Percentiles rank a stretch among this genome's conserved stretches.
These are phyloP conservation scores for Momotus momota DNA, from an alignment of 2,797 vertebrate genomes.

Conservation along the genomic window DNA sequence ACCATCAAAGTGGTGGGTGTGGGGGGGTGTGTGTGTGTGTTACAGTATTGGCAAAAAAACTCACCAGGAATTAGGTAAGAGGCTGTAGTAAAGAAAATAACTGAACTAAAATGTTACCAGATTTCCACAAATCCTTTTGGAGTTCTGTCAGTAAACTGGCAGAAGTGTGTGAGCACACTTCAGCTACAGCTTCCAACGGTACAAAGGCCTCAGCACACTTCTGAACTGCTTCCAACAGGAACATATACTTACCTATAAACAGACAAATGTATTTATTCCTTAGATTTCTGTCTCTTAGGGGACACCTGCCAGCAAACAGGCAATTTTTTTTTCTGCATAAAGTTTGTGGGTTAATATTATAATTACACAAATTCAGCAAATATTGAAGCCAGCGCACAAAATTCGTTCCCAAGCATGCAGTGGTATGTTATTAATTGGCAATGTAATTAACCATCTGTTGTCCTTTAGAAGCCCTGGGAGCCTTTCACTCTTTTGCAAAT, in stretches of 20 bases:
- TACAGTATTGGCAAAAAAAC: neutral
- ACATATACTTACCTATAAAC: accelerated
- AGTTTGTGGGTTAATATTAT: neutral
- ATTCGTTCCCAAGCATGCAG: neutral
- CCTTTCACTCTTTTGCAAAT: neutral
- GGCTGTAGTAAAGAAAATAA: accelerated
- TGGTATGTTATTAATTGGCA: neutral
- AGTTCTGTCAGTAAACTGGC: neutral
- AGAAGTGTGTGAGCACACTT: neutral
- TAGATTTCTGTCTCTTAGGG: neutral
- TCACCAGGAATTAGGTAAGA: neutral
- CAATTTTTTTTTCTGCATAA: neutral
- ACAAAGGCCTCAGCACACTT: neutral
- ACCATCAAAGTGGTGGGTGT: neutral
- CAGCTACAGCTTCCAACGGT: neutral
- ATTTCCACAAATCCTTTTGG: neutral
- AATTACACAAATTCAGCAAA: neutral
- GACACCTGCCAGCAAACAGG: accelerated
- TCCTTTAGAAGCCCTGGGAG: neutral
- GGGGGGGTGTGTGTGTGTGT: accelerated
- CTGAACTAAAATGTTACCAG: neutral
- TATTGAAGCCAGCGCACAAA: accelerated
- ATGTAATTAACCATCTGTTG: neutral
- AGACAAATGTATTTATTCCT: neutral
- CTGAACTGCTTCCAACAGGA: neutral